phyloP scores from a whole-genome alignment of 2,888 invertebrate species.

The Himalopsyche japonica region DNA sequence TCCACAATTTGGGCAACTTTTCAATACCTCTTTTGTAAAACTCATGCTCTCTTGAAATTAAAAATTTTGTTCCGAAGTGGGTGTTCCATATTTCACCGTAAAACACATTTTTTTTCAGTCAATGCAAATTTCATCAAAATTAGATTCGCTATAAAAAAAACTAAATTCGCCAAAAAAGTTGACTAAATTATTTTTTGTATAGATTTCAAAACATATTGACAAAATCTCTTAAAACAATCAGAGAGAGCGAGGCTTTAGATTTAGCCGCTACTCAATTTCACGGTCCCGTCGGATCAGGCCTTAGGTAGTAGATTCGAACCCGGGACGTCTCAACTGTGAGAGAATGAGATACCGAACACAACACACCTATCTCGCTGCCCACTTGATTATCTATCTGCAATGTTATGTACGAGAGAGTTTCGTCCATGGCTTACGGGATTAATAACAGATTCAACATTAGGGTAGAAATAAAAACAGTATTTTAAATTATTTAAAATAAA shows the following conservation, averaged over 20 bases:
- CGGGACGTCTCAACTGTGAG: slow-evolving; percentile 10
- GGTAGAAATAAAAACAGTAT: background rate
- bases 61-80: no score
- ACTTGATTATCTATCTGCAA: background rate
- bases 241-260: background rate
- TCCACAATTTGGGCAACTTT: no score
- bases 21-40: no score
- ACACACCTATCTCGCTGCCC: background rate
- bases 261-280: slow-evolving; percentile 33
- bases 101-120: no score
- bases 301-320: slow-evolving; percentile 10
- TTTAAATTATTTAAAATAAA: no score
- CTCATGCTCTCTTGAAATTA: no score
- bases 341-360: background rate
- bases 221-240: background rate
- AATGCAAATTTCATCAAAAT: no score
- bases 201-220: no score
- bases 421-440: background rate
- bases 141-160: no score
- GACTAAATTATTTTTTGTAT: no score
- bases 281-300: slow-evolving; percentile 15
- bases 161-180: no score
- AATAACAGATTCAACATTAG: background rate
- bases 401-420: background rate
- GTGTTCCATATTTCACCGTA: no score